A percentile compares a stretch with the other conserved stretches of the same genome.
These are phyloP conservation scores for Galerucella calmariensis DNA, from an alignment of 2,888 invertebrate species.

Conservation along the genomic window DNA sequence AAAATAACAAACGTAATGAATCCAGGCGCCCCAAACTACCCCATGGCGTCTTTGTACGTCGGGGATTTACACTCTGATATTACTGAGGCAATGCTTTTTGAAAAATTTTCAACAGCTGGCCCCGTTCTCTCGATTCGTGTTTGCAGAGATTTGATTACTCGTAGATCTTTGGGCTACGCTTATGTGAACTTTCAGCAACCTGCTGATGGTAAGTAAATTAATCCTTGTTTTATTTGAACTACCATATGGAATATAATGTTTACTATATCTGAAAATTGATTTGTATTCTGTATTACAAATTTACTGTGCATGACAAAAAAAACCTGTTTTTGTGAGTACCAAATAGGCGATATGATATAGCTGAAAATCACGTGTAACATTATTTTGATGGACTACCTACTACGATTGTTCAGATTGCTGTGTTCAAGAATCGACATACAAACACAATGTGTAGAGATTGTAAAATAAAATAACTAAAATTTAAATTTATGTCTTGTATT, in stretches of 20 bases:
- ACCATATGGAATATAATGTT: slow-evolving; percentile 29
- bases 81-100: slow-evolving; percentile 98
- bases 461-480: too few relatives aligned
- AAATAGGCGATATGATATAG: not conserved
- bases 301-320: not conserved
- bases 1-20: slow-evolving; percentile 77
- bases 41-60: slow-evolving; percentile 98
- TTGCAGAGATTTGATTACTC: slow-evolving; percentile 97
- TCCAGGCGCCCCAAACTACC: slow-evolving; percentile 88
- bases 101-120: slow-evolving; percentile 98
- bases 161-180: slow-evolving; percentile 98
- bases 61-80: slow-evolving; percentile 99
- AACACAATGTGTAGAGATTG: too few relatives aligned
- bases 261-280: not conserved
- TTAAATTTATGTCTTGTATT: too few relatives aligned
- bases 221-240: slow-evolving; percentile 55
- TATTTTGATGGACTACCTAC: too few relatives aligned
- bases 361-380: not conserved
- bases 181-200: slow-evolving; percentile 99
- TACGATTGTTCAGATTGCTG: too few relatives aligned
- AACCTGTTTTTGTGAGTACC: not conserved
- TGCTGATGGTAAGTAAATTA: slow-evolving; percentile 89
- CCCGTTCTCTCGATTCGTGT: slow-evolving; percentile 99
- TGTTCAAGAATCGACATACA: too few relatives aligned
- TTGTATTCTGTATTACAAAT: not conserved